These are phyloP conservation scores for Asobara japonica DNA, from an alignment of 1,140 invertebrate species.

Conservation along the genomic window DNA sequence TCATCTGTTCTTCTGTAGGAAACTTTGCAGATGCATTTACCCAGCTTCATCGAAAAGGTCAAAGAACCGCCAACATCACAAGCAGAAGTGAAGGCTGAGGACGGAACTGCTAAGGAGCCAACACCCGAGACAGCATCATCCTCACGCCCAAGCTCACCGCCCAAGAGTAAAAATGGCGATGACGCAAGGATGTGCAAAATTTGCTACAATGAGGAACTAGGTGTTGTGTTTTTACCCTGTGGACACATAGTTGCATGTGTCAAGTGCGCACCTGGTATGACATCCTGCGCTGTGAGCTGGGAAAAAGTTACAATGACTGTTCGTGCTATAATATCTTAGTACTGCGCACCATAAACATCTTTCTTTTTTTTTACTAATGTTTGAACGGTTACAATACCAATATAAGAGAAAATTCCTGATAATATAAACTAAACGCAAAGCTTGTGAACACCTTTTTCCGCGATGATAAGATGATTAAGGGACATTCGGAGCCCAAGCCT, in stretches of 20 bases:
- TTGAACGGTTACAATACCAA: no score
- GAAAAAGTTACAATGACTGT: slow-evolving; percentile 77
- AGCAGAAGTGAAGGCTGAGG: neutral
- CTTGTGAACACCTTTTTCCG: no score
- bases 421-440: no score
- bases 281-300: slow-evolving; percentile 85
- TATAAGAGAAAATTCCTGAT: no score
- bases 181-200: slow-evolving; percentile 77
- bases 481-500: no score
- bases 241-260: slow-evolving; percentile 89
- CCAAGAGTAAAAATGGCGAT: slow-evolving; percentile 47
- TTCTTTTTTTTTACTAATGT: no score
- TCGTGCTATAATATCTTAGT: slow-evolving; percentile 79
- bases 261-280: slow-evolving; percentile 81
- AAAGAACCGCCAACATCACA: slow-evolving; percentile 42
- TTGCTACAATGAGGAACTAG: slow-evolving; percentile 83
- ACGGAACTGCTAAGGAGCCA: slow-evolving; percentile 5
- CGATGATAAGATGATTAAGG: no score
- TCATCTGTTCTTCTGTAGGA: slow-evolving; percentile 56
- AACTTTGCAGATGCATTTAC: slow-evolving; percentile 55
- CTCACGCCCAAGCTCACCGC: neutral
- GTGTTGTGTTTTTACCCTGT: slow-evolving; percentile 87
- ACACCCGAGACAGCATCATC: slow-evolving; percentile 11
- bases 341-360: slow-evolving; percentile 20
- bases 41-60: slow-evolving; percentile 56